phyloP scores from a whole-genome alignment of 2,888 invertebrate genomes.

The Acanthoscelides obtectus region DNA sequence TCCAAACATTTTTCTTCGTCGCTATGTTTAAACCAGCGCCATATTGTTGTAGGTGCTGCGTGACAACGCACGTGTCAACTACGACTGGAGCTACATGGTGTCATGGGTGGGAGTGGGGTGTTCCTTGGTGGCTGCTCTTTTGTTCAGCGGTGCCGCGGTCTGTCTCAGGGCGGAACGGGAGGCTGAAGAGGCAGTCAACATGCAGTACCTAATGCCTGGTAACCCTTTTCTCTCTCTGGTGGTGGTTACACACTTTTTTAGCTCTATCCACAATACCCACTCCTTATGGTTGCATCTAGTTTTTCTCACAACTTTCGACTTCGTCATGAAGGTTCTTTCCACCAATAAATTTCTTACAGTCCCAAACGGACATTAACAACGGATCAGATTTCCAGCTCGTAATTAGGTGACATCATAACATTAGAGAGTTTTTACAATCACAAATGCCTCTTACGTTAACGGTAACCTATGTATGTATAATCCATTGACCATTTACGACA shows the following conservation, averaged over 20 bases:
- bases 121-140: slow-evolving; percentile 84
- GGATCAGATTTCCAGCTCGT: too few species aligned
- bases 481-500: too few species aligned
- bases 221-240: slow-evolving; percentile 38
- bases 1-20: slow-evolving; percentile 7
- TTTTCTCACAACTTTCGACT: neutral
- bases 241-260: slow-evolving; percentile 1
- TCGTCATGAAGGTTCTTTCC: too few species aligned
- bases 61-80: slow-evolving; percentile 79
- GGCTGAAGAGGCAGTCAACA: slow-evolving; percentile 92
- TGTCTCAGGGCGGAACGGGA: slow-evolving; percentile 91
- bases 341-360: too few species aligned
- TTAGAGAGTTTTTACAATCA: too few species aligned
- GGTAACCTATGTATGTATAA: too few species aligned
- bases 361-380: too few species aligned
- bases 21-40: slow-evolving; percentile 4
- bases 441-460: too few species aligned
- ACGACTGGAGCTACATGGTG: slow-evolving; percentile 96
- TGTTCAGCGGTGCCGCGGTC: slow-evolving; percentile 90
- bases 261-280: neutral
- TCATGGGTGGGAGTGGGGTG: slow-evolving; percentile 96
- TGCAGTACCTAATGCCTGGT: slow-evolving; percentile 98
- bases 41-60: slow-evolving; percentile 65
- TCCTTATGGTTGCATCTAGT: neutral
- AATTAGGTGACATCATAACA: too few species aligned